Evolutionary conservation across 2,797 vertebrate genomes (phyloP), one percentile per base, ranked within the genome.

Genomic region (Cygnus olor): DNA sequence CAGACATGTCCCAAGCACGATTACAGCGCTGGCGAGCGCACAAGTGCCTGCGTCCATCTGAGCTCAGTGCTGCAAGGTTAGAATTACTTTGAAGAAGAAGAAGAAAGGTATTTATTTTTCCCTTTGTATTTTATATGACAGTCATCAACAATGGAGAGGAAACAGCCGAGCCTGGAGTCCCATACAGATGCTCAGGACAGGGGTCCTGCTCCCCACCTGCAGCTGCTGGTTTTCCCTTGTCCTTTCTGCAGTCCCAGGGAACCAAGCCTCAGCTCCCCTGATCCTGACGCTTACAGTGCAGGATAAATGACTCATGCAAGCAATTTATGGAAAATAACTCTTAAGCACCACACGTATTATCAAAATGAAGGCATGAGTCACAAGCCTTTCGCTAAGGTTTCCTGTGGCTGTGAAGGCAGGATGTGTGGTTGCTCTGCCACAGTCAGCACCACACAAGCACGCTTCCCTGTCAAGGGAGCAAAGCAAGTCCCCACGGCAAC

Each of bases 21-120:
- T 32, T 64, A 58, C 79, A 54, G 53, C 28, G 92, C 90, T 1
- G 2, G 72, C 1, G 2, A 79, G 79, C 22, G 74, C 72, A 79
- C 71, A 88, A 89, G 76, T 28, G 80, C 63, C 93, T 78, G 85
- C 1, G 1, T 88, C 82, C 93, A 68, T 1, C 11, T 36, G 69
- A 93, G 91, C 88, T 54, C 73, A 73, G 28, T 36, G 86, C 86
- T 93, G 94, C 92, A 93, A 93, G 30, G 5, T 66, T 20, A 85
- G 32, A 89, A 53, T 42, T 76, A 79, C 92, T 94, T 56, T 54
- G 92, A 96, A 94, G 83, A 80, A 87, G 78, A 93, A 93, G 73
- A 96, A 95, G 81, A 97, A 89, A 97, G 56, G 76, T 87, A 89
- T 93, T 95, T 92, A 94, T 88, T 94, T 94, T 53, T 93, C 73